Conservation (phyloP, 2,113 vertebrate species). For the Coregonus clupeaformis region DNA sequence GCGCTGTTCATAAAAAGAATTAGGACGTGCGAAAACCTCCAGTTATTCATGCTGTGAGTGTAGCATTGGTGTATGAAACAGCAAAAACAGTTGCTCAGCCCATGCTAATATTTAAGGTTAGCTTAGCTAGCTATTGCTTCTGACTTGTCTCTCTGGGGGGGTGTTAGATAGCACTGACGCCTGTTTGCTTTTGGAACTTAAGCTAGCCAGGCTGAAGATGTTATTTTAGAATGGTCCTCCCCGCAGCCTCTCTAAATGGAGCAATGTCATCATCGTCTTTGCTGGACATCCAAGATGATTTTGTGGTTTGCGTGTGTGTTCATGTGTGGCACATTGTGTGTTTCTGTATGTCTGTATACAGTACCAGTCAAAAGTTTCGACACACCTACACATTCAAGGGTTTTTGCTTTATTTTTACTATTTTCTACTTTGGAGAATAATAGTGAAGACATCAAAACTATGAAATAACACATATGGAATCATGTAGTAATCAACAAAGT, state of each 20-base stretch:
- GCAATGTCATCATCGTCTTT: no score
- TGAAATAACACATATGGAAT: no score
- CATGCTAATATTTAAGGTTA: slow-evolving; percentile 18
- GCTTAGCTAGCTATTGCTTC: not conserved
- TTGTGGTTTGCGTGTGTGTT: not conserved
- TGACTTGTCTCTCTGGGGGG: not conserved
- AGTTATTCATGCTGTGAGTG: not conserved
- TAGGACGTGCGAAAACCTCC: not conserved
- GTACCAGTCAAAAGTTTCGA: no score
- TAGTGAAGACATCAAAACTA: no score
- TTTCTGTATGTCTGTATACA: not conserved
- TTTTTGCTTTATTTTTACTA: no score
- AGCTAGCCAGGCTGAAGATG: not conserved
- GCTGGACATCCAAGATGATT: not conserved
- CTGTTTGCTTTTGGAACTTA: not conserved
- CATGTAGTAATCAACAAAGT: no score
- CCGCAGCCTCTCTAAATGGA: no score
- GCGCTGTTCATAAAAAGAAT: not conserved
- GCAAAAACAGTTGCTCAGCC: not conserved
- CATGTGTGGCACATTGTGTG: not conserved
- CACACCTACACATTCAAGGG: no score
- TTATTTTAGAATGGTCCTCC: not conserved
- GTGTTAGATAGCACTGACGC: not conserved
- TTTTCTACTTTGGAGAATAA: no score
- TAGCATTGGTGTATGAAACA: slow-evolving; percentile 16